Base-by-base conservation (phyloP, 2,888 invertebrate species). In the Liopterus haemorrhoidalis region DNA sequence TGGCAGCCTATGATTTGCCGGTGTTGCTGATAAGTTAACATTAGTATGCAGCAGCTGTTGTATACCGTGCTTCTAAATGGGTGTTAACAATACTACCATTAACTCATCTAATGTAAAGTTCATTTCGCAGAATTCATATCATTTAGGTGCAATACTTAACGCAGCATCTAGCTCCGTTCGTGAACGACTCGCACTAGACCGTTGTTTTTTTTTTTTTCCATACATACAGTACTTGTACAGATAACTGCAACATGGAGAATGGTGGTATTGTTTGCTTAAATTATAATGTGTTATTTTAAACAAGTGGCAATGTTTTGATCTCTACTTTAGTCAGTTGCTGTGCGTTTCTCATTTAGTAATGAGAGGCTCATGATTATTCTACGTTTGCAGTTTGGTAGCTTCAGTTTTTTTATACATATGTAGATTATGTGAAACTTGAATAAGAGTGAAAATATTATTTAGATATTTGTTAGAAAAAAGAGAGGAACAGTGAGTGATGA, bases 271-370 rank as follows among this genome's bases (percentile, higher is more conserved):
- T 38, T 44, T 39, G 25, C 31, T 45, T 45, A 45, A 28, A 15
- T 14, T 36, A 43, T 37, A 38, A 44, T 44, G 38, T 45, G 45
- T 39, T 30, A 39, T 45, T 39, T 41, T 39, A 57, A 59, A 62
- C 59, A 63, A 60, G 65, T 65, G 65, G 66, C 66, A 66, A 66
- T 66, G 63, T 60, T 61, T 65, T 66, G 65, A 65, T 65, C 65
- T 65, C 65, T 63, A 56, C 60, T 60, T 54, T 58, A 56, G 55
- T 53, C 51, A 45, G 28, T 44, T 31, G 31, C 38, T 33, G 31
- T 44, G 24, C 32, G 30, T 15, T 37, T 37, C 20, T 37, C 38
- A 35, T 24, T 16, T 37, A 39, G 24, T 24, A 40, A 21, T 30
- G 25, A 39, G 32, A 37, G 19, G 12, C 31, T 11, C 37, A 30